Percentiles rank a stretch among this genome's conserved stretches.
Conservation (phyloP, 2,797 vertebrate genomes). For the Typhlichthys eigenmanni region DNA sequence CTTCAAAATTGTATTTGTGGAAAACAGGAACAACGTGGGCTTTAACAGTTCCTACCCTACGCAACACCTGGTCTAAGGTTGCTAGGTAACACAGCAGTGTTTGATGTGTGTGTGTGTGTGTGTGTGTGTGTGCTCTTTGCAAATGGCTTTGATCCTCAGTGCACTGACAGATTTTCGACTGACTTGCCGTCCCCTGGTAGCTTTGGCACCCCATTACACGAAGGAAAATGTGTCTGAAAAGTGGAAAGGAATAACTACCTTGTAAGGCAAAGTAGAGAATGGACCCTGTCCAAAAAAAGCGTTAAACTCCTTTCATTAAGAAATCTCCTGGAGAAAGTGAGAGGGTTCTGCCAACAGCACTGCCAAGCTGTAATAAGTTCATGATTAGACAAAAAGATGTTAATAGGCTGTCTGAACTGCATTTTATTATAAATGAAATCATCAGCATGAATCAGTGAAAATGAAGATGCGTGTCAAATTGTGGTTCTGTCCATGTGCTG, state of each 20-base stretch:
- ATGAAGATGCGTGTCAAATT: background rate
- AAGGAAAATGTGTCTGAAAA: conserved; percentile 71
- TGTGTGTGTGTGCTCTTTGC: conserved; percentile 63
- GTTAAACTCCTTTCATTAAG: conserved; percentile 51
- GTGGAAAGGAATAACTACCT: conserved; percentile 68
- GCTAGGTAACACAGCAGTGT: conserved; percentile 78
- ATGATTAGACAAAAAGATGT: conserved; percentile 21
- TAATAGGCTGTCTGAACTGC: conserved; percentile 9
- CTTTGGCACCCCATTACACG: conserved; percentile 72
- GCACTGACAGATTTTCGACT: conserved; percentile 67
- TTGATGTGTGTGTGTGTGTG: conserved; percentile 66
- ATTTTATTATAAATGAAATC: background rate
- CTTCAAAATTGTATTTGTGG: conserved; percentile 67
- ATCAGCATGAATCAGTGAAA: background rate
- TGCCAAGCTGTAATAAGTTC: conserved; percentile 18
- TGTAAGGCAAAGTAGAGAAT: conserved; percentile 69
- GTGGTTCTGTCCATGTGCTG: too few species aligned
- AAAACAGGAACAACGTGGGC: conserved; percentile 66
- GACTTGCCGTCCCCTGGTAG: conserved; percentile 68
- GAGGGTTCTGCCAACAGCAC: conserved; percentile 4
- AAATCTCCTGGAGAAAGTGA: background rate
- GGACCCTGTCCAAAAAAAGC: conserved; percentile 64
- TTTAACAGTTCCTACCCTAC: conserved; percentile 67
- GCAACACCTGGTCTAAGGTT: conserved; percentile 77
- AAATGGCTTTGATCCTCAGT: conserved; percentile 78